Base-by-base conservation (phyloP, 2,888 invertebrate genomes). In the Tetramorium bicarinatum region DNA sequence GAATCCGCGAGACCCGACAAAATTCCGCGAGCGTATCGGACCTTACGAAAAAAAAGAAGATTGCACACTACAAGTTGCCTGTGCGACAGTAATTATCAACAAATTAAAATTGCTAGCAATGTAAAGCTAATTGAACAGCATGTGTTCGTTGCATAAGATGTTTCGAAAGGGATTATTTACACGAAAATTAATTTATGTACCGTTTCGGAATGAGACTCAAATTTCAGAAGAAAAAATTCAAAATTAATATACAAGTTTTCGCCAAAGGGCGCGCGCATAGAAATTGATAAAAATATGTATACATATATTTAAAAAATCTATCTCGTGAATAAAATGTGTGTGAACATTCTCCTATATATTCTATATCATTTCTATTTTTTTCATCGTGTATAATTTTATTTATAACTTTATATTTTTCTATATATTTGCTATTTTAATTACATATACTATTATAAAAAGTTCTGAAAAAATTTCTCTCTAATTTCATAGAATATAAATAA, bases 21-120 rank as follows among this genome's bases (percentile, higher is more conserved):
- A 82, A 49, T 61, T 62, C 69, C 25, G 59, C 69, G 52, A 44
- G 59, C 59, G 66, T 79, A 85, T 83, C 71, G 84, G 66, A 71
- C n/a, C 18, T 49, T 25, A 44, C 11, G 25, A 29, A 25, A 54
- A 44, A 34, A 41, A 41, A 79, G 56, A 34, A 34, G 8, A 72
- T 61, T 61, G 29, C 67, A 79, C 25, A 44, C 15, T 41, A 13
- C 21, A 9, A 25, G 25, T 21, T 49, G 25, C 25, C 11, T 34
- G 25, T 34, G 25, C 15, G n/a, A 34, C 29, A 56, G 34, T 21
- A 80, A 80, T 71, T 80, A 80, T 34, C 47, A n/a, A 25, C 13
- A 59, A 72, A 72, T 79, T 71, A 79, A 79, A 72, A 47, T 61
- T 47, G 47, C 56, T 71, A 38, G 21, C 34, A 8, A 38, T 69